phyloP scores from a whole-genome alignment of 2,797 vertebrate species.

The Sebastes oblongus region DNA sequence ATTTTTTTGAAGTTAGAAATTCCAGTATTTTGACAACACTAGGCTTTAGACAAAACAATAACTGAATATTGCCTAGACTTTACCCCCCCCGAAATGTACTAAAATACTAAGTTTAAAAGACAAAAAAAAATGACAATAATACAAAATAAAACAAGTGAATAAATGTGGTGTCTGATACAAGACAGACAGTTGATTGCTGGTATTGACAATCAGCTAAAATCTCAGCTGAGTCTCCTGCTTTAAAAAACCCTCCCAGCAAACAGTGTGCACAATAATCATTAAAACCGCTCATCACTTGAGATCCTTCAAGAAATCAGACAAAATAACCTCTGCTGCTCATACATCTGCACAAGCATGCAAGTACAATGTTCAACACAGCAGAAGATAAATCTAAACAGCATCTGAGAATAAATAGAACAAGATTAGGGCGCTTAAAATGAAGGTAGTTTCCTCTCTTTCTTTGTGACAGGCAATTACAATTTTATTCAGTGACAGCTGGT shows the following conservation, averaged over 20 bases:
- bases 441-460: conserved; percentile 18
- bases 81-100: background rate
- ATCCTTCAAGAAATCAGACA: background rate
- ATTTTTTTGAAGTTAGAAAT: too few relatives aligned
- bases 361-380: background rate
- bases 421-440: conserved; percentile 3
- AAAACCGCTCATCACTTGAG: conserved; percentile 6
- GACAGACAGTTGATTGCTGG: background rate
- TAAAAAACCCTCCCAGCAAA: background rate
- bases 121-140: background rate
- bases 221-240: background rate
- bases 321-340: background rate
- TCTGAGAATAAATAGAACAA: conserved; percentile 13
- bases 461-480: conserved; percentile 41
- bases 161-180: background rate
- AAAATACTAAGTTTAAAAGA: background rate
- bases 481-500: conserved; percentile 37
- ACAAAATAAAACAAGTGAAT: background rate
- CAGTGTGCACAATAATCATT: background rate
- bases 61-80: background rate
- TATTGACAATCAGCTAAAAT: background rate
- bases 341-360: background rate
- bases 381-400: conserved; percentile 3
- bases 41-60: background rate
- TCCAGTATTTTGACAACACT: too few relatives aligned